phyloP scores from a whole-genome alignment of 2,797 vertebrate species.

The Semotilus atromaculatus region DNA sequence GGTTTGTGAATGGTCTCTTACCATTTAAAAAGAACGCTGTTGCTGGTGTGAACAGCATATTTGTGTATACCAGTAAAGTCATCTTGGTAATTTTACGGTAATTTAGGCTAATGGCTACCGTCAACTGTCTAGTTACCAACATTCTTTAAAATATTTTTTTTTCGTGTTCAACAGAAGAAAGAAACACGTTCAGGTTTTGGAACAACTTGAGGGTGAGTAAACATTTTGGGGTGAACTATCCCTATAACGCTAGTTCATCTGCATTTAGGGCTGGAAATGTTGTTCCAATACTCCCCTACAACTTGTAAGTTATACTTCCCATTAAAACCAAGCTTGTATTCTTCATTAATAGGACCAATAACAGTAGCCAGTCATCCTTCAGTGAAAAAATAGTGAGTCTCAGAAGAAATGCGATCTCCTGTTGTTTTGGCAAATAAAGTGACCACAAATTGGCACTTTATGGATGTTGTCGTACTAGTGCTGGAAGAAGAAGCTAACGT shows the following conservation, averaged over 20 bases:
- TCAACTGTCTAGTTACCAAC: too few species aligned
- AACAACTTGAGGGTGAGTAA: too few species aligned
- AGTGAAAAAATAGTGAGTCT: neutral
- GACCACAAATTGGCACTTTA: neutral
- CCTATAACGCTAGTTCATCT: neutral
- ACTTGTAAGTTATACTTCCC: neutral
- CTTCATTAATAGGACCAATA: neutral
- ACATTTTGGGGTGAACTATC: too few species aligned
- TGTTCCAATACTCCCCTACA: neutral
- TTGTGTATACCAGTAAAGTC: too few species aligned
- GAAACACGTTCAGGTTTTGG: too few species aligned
- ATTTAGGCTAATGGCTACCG: too few species aligned
- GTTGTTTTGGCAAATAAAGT: conserved; percentile 26
- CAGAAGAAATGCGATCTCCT: neutral
- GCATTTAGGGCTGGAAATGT: neutral
- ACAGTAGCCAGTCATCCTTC: conserved; percentile 6
- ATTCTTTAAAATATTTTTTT: too few species aligned
- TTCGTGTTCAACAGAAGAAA: too few species aligned
- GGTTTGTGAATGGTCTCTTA: too few species aligned
- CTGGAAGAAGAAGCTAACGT: conserved; percentile 17
- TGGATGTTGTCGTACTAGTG: conserved; percentile 6
- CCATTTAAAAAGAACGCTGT: too few species aligned
- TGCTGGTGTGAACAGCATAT: too few species aligned
- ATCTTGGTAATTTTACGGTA: too few species aligned
- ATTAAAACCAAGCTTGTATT: neutral